phyloP scores from a whole-genome alignment of 2,797 vertebrate species.

The Diceros bicornis region DNA sequence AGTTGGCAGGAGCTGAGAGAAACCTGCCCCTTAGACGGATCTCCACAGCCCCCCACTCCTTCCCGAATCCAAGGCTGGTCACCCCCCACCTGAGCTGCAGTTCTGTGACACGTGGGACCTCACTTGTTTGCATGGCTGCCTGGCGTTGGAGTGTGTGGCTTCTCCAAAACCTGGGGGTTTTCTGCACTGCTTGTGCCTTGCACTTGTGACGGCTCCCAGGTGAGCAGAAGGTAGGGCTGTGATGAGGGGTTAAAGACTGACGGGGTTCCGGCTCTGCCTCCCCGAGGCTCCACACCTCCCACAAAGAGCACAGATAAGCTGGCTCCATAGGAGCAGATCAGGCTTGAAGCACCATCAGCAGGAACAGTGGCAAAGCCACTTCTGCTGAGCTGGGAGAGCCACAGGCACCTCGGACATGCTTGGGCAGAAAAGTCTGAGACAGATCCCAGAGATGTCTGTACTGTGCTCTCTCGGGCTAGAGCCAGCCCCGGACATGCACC shows the following conservation, averaged over 20 bases:
- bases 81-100: accelerated
- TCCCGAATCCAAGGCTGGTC: neutral
- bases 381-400: neutral
- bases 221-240: neutral
- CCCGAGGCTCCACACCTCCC: neutral
- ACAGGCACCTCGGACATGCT: accelerated
- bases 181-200: neutral
- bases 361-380: neutral
- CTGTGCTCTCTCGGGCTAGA: neutral
- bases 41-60: accelerated
- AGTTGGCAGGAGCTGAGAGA: neutral
- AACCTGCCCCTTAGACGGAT: accelerated
- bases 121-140: neutral
- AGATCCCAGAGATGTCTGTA: neutral
- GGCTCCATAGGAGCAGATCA: neutral
- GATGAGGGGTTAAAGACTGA: neutral
- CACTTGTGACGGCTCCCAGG: accelerated
- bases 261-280: neutral
- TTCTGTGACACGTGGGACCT: accelerated
- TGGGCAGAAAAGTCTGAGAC: neutral
- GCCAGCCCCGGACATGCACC: neutral
- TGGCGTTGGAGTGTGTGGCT: neutral
- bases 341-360: neutral
- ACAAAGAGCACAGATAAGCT: neutral
- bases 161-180: neutral